Evolutionary conservation across 2,113 vertebrate species (phyloP).

Genomic region (Smithornis capensis): DNA sequence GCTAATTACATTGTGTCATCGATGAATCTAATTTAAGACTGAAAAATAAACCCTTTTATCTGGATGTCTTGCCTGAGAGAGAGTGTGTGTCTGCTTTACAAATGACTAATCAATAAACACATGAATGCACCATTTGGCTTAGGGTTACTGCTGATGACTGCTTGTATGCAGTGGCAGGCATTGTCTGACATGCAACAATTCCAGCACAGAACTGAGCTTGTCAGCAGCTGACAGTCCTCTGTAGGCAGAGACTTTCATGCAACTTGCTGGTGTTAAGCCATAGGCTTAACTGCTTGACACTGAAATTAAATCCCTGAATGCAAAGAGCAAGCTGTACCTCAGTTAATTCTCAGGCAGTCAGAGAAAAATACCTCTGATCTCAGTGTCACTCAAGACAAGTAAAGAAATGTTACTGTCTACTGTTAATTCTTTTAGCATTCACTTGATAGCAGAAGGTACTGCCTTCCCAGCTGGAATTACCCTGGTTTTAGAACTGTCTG

Average conservation of each 20-base stretch:
- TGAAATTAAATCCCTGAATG: neutral
- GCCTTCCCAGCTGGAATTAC: neutral
- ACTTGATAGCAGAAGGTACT: neutral
- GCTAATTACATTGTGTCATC: neutral
- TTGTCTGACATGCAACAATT: conserved; percentile 6
- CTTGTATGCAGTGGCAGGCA: neutral
- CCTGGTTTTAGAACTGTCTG: neutral
- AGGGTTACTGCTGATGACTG: conserved; percentile 25
- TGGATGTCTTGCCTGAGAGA: neutral
- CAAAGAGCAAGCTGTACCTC: neutral
- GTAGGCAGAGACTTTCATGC: neutral
- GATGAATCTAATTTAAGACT: neutral
- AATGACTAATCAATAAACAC: conserved; percentile 31
- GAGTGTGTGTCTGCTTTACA: neutral
- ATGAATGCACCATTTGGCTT: neutral
- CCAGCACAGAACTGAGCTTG: neutral
- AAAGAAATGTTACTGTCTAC: neutral
- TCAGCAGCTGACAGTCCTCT: conserved; percentile 1
- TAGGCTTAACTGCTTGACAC: neutral
- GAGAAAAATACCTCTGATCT: neutral
- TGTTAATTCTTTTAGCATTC: neutral
- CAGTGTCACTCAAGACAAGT: neutral
- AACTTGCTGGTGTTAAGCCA: neutral
- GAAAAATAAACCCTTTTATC: conserved; percentile 5
- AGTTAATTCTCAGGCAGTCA: neutral